These are phyloP conservation scores for Amphiprion percula DNA, from an alignment of 2,113 vertebrate genomes.

Conservation along the genomic window DNA sequence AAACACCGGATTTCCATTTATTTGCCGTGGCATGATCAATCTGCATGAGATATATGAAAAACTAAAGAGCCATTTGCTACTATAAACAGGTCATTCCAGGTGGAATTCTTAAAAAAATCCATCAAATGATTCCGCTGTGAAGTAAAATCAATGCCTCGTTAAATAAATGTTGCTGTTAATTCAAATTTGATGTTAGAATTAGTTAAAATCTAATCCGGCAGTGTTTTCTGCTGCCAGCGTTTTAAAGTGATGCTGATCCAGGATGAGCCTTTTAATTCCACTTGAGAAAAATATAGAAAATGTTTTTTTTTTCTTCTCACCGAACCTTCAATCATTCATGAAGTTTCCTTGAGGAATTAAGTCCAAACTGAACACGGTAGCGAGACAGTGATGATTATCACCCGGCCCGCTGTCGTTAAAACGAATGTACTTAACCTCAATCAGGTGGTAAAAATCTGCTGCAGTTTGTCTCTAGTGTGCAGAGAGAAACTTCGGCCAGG, in stretches of 20 bases:
- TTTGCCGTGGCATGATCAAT: not conserved
- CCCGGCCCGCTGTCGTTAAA: not conserved
- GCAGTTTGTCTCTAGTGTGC: conserved; percentile 9
- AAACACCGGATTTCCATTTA: conserved; percentile 25
- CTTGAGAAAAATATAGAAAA: conserved; percentile 44
- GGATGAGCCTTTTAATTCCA: conserved; percentile 45
- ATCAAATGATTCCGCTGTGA: conserved; percentile 68
- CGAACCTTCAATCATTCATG: conserved; percentile 1
- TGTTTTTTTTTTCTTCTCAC: not conserved
- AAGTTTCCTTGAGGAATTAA: not conserved
- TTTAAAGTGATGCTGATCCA: conserved; percentile 44
- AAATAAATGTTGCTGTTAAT: conserved; percentile 72
- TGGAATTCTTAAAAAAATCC: conserved; percentile 52
- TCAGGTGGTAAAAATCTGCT: not conserved
- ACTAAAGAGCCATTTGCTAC: not conserved
- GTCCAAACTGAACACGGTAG: conserved; percentile 1
- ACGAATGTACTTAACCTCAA: conserved; percentile 1
- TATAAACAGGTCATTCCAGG: conserved; percentile 26
- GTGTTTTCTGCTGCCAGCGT: conserved; percentile 23
- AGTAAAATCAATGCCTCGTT: conserved; percentile 72
- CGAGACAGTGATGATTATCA: not conserved
- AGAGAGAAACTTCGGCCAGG: conserved; percentile 35
- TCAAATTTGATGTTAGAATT: conserved; percentile 59
- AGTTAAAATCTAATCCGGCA: conserved; percentile 73
- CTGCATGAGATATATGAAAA: not conserved